Conservation (phyloP, 2,888 invertebrate species). For the Operophtera brumata region DNA sequence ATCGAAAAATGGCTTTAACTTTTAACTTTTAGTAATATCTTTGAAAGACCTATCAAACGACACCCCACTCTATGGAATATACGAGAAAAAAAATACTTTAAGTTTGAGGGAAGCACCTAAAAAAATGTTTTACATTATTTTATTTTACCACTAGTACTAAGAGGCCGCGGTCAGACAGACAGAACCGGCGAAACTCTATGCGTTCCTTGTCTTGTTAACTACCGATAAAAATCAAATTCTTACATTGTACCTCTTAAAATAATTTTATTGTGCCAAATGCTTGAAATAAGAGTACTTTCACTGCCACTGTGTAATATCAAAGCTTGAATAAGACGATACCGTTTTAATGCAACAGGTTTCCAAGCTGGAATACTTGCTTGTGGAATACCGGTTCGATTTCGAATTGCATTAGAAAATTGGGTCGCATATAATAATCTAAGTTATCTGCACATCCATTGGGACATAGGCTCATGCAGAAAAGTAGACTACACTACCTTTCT, state of each 20-base stretch:
- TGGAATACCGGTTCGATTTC: conserved; percentile 33
- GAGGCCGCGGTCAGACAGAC: too few relatives aligned
- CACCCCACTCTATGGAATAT: too few relatives aligned
- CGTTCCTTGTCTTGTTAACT: too few relatives aligned
- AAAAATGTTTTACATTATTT: too few relatives aligned
- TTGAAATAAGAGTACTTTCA: conserved; percentile 27
- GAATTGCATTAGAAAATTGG: conserved; percentile 50
- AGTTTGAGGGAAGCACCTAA: too few relatives aligned
- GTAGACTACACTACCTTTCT: conserved; percentile 17
- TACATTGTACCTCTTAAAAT: not conserved
- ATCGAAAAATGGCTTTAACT: too few relatives aligned
- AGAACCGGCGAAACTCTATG: too few relatives aligned
- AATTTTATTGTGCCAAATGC: not conserved
- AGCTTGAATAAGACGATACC: conserved; percentile 32
- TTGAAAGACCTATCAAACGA: too few relatives aligned
- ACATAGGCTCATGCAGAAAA: conserved; percentile 32
- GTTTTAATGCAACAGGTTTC: conserved; percentile 41
- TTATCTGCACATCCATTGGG: conserved; percentile 46
- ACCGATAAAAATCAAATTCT: not conserved
- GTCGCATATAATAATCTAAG: conserved; percentile 52
- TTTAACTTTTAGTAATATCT: too few relatives aligned
- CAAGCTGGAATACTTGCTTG: conserved; percentile 23
- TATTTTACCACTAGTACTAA: too few relatives aligned
- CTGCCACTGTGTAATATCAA: conserved; percentile 26
- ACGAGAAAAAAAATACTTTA: too few relatives aligned